Conservation (phyloP, 2,888 invertebrate species). For the Tachina lurida region DNA sequence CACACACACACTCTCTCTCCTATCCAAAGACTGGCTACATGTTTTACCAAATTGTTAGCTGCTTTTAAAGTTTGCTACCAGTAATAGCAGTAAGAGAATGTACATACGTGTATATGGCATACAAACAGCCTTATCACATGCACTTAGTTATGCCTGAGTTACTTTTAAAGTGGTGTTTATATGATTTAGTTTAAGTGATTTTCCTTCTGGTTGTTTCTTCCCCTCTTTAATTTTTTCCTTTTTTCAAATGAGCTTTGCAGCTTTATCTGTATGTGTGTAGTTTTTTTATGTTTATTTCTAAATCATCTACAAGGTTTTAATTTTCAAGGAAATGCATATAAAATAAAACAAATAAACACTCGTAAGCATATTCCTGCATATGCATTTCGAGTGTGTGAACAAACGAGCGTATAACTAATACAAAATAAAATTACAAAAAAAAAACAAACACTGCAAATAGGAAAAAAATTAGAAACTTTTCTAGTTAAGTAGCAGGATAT, state of each 20-base stretch:
- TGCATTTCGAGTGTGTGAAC: constrained; percentile 41
- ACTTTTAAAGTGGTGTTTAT: constrained; percentile 70
- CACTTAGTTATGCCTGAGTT: constrained; percentile 70
- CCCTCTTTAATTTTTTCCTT: neutral
- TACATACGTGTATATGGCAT: constrained; percentile 36
- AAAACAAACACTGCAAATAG: neutral
- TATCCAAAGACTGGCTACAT: constrained; percentile 12
- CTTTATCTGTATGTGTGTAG: constrained; percentile 18
- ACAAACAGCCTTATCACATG: constrained; percentile 70
- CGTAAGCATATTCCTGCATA: constrained; percentile 21
- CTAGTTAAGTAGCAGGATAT: constrained; percentile 67
- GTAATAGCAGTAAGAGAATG: constrained; percentile 23
- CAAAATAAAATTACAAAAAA: constrained; percentile 7
- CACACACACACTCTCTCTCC: neutral
- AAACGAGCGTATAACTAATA: constrained; percentile 29
- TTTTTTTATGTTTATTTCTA: constrained; percentile 28
- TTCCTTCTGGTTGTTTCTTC: constrained; percentile 24
- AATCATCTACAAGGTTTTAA: constrained; percentile 57
- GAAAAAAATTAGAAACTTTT: constrained; percentile 47
- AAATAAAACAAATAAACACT: constrained; percentile 53
- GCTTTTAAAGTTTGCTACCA: constrained; percentile 27
- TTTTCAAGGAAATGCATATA: constrained; percentile 64
- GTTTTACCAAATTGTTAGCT: constrained; percentile 27
- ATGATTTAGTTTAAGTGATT: constrained; percentile 72
- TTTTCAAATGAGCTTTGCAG: constrained; percentile 33